Conservation (phyloP, 2,113 vertebrate species). For the Elaphurus davidianus region DNA sequence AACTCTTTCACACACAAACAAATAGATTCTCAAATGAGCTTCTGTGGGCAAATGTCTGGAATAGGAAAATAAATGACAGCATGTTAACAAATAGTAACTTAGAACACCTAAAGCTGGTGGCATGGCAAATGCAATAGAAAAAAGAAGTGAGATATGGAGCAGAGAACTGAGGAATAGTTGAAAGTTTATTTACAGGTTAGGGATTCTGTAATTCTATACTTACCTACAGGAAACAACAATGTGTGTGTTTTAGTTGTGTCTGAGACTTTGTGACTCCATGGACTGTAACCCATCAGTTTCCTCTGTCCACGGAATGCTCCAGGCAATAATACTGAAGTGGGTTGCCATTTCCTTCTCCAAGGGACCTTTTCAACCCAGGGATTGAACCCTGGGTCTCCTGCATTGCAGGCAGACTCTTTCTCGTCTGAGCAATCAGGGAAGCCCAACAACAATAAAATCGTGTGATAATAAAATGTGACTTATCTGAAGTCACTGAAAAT, state of each 20-base stretch:
- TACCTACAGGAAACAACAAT: not conserved
- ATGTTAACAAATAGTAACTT: not conserved
- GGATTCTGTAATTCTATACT: fast-evolving
- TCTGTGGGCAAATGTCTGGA: not conserved
- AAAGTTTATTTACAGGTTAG: not conserved
- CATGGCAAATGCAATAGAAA: not conserved
- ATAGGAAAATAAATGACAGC: not conserved
- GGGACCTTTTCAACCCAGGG: not conserved
- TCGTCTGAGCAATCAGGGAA: not conserved
- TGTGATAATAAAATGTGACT: not conserved
- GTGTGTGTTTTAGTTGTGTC: not conserved
- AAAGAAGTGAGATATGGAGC: too few relatives aligned
- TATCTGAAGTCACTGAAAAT: not conserved
- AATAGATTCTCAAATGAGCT: not conserved
- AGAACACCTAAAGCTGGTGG: not conserved
- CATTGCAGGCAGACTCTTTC: not conserved
- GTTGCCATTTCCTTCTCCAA: not conserved
- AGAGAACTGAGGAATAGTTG: too few relatives aligned
- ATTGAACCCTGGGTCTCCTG: not conserved
- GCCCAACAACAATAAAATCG: not conserved
- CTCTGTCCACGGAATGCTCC: not conserved
- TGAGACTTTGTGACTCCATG: not conserved
- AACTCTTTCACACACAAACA: not conserved
- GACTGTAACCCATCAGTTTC: not conserved
- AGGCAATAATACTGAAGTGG: not conserved